These are phyloP conservation scores for Craterocephalus amniculus DNA, from an alignment of 2,797 vertebrate genomes.

Conservation along the genomic window DNA sequence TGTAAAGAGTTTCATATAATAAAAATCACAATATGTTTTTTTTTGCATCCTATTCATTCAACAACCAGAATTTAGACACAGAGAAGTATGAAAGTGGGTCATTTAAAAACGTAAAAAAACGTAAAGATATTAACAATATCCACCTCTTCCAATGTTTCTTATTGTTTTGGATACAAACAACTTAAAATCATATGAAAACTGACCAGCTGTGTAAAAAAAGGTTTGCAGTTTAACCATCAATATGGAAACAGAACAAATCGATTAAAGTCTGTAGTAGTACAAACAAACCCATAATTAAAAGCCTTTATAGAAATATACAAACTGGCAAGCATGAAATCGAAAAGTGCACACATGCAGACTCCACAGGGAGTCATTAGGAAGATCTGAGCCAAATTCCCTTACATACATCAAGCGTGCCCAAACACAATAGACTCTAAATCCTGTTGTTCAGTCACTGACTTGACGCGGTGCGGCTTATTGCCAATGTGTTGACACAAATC, in stretches of 20 bases:
- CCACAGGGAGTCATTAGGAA: constrained; percentile 68
- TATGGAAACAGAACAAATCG: constrained; percentile 25
- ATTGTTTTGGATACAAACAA: background rate
- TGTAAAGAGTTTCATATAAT: background rate
- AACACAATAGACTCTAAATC: constrained; percentile 75
- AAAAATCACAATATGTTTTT: constrained; percentile 22
- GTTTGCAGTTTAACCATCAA: background rate
- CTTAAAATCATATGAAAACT: too few relatives aligned
- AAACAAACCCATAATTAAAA: constrained; percentile 28
- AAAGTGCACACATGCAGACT: constrained; percentile 56
- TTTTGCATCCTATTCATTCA: background rate
- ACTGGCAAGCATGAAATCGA: constrained; percentile 66
- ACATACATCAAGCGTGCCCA: constrained; percentile 69
- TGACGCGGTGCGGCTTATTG: constrained; percentile 64
- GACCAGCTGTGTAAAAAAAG: too few relatives aligned
- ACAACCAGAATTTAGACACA: constrained; percentile 1
- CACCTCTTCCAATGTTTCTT: background rate
- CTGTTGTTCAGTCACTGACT: constrained; percentile 71
- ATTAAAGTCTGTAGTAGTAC: constrained; percentile 38
- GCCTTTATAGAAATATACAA: constrained; percentile 52
- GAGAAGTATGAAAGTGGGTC: background rate
- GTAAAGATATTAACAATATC: background rate
- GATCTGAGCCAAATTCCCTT: constrained; percentile 69
- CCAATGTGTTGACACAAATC: constrained; percentile 65
- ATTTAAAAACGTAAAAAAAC: background rate